phyloP scores from a whole-genome alignment of 2,888 invertebrate species.

The Zonitis immaculata region DNA sequence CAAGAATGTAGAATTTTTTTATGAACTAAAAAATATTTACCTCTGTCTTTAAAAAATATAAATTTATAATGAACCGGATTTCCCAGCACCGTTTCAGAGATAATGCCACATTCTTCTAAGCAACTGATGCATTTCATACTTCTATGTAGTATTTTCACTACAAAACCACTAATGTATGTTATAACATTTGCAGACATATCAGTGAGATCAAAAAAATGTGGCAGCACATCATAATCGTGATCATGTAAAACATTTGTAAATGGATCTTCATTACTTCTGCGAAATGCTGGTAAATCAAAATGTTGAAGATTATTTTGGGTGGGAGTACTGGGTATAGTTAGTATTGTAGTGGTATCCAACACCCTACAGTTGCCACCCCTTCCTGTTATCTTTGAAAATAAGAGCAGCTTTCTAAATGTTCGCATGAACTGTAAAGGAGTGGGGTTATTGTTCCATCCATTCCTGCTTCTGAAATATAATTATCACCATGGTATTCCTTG shows the following conservation, averaged over 20 bases:
- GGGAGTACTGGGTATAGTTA: conserved; percentile 4
- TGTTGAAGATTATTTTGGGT: too few species aligned
- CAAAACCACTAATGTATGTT: conserved; percentile 12
- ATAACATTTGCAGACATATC: conserved; percentile 12
- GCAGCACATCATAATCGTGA: background rate
- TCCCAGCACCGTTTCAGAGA: too few species aligned
- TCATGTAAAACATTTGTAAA: background rate
- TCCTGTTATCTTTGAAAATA: conserved; percentile 1
- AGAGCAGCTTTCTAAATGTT: conserved; percentile 5
- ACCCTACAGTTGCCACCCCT: conserved; percentile 12
- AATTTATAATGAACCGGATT: too few species aligned
- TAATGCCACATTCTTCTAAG: too few species aligned
- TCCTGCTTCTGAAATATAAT: conserved; percentile 7
- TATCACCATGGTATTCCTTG: background rate
- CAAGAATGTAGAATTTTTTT: too few species aligned
- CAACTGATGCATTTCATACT: too few species aligned
- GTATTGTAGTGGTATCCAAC: conserved; percentile 9
- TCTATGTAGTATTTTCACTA: conserved; percentile 8
- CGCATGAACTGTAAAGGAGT: conserved; percentile 9
- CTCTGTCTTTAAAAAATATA: too few species aligned
- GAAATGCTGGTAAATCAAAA: too few species aligned
- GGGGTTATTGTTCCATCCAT: conserved; percentile 18
- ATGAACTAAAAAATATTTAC: too few species aligned
- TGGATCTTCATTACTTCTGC: background rate
- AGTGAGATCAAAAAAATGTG: conserved; percentile 2